A percentile compares a stretch with the other conserved stretches of the same genome.
These are phyloP conservation scores for Ibycter americanus DNA, from an alignment of 2,797 vertebrate genomes.

Conservation along the genomic window DNA sequence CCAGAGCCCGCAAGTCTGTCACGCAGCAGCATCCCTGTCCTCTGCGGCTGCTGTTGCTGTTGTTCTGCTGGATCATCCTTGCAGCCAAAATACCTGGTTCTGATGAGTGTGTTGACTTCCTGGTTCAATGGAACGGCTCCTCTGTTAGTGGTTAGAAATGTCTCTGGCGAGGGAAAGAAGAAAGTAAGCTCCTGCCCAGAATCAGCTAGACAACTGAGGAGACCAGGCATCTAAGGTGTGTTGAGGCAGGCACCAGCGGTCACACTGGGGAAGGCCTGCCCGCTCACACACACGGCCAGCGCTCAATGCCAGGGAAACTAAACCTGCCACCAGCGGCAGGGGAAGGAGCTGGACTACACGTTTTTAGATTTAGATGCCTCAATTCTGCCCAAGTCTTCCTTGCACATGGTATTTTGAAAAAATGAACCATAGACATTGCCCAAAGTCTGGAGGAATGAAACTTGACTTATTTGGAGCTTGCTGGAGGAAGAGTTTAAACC, in stretches of 20 bases:
- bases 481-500: not conserved
- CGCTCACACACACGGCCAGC: not conserved
- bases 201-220: not conserved
- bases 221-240: not conserved
- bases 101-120: not conserved
- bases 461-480: not conserved
- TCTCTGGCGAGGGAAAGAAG: not conserved
- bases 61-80: not conserved
- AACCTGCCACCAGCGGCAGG: not conserved
- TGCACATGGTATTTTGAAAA: not conserved
- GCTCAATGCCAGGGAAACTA: not conserved
- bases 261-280: not conserved
- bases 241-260: not conserved
- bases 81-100: not conserved
- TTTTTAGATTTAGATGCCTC: not conserved
- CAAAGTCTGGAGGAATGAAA: not conserved
- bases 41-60: rapidly evolving
- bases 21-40: not conserved
- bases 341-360: not conserved
- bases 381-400: not conserved
- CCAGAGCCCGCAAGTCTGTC: not conserved
- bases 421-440: not conserved
- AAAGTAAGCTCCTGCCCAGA: not conserved
- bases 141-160: not conserved
- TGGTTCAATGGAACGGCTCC: not conserved